phyloP scores from a whole-genome alignment of 2,888 invertebrate genomes.

The Seladonia tumulorum region DNA sequence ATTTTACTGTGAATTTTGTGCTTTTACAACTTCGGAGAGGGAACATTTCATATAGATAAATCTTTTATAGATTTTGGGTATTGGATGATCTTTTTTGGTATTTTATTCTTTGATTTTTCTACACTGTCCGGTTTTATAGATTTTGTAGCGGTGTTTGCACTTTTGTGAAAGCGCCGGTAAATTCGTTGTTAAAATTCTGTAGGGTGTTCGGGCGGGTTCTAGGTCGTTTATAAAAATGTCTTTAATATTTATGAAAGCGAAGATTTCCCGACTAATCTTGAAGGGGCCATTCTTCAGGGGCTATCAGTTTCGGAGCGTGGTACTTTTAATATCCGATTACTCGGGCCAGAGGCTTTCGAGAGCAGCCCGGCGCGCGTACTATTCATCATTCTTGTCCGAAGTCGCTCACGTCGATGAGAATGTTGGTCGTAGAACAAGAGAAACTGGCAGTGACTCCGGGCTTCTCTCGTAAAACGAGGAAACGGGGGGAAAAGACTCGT shows the following conservation, averaged over 20 bases:
- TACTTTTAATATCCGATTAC: conserved; percentile 18
- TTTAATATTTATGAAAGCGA: background rate
- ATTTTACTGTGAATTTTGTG: too few species aligned
- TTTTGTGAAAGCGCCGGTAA: background rate
- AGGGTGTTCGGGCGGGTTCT: background rate
- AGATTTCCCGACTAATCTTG: background rate
- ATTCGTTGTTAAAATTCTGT: background rate
- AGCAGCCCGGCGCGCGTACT: background rate
- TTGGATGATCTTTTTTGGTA: too few species aligned
- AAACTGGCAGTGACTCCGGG: conserved; percentile 1
- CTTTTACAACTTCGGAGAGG: too few species aligned
- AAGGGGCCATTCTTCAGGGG: background rate
- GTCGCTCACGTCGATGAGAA: background rate
- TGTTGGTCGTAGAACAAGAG: conserved; percentile 11
- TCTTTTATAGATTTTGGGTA: background rate
- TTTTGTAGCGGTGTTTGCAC: too few species aligned
- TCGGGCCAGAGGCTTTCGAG: background rate
- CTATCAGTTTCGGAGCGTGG: background rate
- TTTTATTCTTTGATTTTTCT: too few species aligned
- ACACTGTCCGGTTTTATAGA: too few species aligned
- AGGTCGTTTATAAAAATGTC: background rate
- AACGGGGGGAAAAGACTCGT: background rate
- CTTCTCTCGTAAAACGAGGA: background rate
- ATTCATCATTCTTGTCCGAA: conserved; percentile 23
- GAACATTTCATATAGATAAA: too few species aligned